Evolutionary conservation across 2,113 vertebrate species (phyloP).

Genomic region (Nycticebus coucang): DNA sequence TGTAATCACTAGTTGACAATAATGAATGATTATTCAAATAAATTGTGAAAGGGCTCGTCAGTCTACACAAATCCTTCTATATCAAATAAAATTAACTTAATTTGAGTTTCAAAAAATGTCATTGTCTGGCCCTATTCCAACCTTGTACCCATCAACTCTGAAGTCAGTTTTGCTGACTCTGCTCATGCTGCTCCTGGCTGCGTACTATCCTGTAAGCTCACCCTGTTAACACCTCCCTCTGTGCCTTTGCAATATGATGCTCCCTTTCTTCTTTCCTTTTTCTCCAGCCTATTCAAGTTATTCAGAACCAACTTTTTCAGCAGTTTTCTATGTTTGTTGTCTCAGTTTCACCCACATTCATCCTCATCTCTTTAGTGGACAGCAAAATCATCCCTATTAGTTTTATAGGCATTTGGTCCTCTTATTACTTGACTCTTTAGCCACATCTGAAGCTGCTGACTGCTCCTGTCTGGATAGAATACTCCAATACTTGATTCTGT

Average conservation of each 20-base stretch:
- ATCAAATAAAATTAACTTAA: neutral
- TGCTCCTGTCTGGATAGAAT: neutral
- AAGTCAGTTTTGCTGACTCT: neutral
- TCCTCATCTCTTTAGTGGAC: neutral
- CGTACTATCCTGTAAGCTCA: neutral
- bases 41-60: neutral
- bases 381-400: neutral
- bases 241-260: too few relatives aligned
- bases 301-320: neutral
- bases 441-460: neutral
- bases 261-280: neutral
- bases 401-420: neutral
- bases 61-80: neutral
- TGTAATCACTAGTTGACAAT: neutral
- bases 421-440: neutral
- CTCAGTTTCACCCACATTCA: neutral
- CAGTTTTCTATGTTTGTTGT: neutral
- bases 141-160: neutral
- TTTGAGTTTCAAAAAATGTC: neutral
- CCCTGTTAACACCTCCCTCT: neutral
- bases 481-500: neutral
- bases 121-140: neutral
- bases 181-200: neutral
- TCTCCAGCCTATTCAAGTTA: neutral
- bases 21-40: neutral